Evolutionary conservation across 2,113 vertebrate genomes (phyloP), one percentile per base, ranked within the genome.

Genomic region (Antigone vipio): DNA sequence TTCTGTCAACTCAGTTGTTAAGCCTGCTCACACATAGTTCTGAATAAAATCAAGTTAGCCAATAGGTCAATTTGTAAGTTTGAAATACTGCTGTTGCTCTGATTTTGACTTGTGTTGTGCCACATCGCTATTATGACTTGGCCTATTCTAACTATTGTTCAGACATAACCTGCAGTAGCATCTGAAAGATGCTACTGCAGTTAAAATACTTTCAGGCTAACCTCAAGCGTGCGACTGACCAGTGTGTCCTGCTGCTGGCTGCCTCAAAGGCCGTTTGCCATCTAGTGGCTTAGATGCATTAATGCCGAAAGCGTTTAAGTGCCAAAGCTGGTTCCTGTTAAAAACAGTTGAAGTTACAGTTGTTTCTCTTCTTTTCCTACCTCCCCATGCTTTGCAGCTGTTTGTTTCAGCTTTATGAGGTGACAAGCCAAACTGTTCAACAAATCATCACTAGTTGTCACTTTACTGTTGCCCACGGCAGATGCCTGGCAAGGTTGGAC

Each of bases 181-280:
- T 34, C 10, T 1, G 84, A 67, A 76, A 45, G 38, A 35, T 4
- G 50, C 17, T 47, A 34, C 44, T 1, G 53, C 29, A 15, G 32
- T 68, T 14, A 38, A 59, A 52, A 30, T 27, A 7, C 34, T 22
- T 30, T 23, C 45, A 62, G 32, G 32, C 35, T 30, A 11, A n/a
- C 10, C 45, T 72, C 22, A 5, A 7, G 53, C n/a, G 3, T 14
- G 29, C 34, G 6, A 8, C 22, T 30, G n/a, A n/a, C 15, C 35
- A 9, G 18, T 2, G 29, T 20, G 18, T 29, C 50, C 64, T 8
- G 42, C n/a, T 68, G 53, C 71, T 29, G 52, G 26, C 23, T 76
- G 78, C 62, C 47, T 88, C 79, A 9, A 73, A 69, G 50, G 83
- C 60, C 5, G 73, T 26, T 89, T 93, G 93, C 97, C 97, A 97